These are phyloP conservation scores for Merodon equestris DNA, from an alignment of 2,888 invertebrate genomes.

Conservation along the genomic window DNA sequence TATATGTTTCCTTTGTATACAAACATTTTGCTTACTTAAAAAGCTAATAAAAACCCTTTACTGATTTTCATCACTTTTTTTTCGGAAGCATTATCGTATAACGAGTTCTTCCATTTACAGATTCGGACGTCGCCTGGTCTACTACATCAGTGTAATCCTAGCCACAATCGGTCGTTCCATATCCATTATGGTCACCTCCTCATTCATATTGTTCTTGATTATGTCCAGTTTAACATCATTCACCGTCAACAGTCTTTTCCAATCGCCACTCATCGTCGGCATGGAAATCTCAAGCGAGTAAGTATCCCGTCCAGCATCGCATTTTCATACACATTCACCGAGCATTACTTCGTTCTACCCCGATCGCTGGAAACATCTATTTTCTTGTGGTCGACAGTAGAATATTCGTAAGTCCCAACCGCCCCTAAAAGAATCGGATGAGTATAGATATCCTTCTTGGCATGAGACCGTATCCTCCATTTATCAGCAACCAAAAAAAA, in stretches of 20 bases:
- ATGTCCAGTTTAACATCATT: conserved; percentile 79
- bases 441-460: conserved; percentile 21
- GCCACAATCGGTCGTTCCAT: conserved; percentile 78
- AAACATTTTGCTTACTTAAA: too few relatives aligned
- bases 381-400: conserved; percentile 33
- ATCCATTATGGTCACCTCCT: conserved; percentile 77
- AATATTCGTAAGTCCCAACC: conserved; percentile 13
- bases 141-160: conserved; percentile 79
- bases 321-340: not conserved
- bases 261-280: conserved; percentile 80
- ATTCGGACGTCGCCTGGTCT: conserved; percentile 80
- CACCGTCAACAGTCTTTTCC: conserved; percentile 79
- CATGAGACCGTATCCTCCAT: conserved; percentile 42
- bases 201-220: conserved; percentile 78
- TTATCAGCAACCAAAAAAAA: conserved; percentile 48
- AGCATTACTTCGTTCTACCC: not conserved
- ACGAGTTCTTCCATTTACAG: too few relatives aligned
- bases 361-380: conserved; percentile 25
- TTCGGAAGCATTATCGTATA: too few relatives aligned
- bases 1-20: too few relatives aligned
- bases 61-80: too few relatives aligned
- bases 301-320: conserved; percentile 69
- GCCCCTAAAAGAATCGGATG: not conserved
- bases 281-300: conserved; percentile 81
- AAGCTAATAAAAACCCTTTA: not conserved